Conservation (phyloP, 1,140 invertebrate species). For the Anoplolepis gracilipes region DNA sequence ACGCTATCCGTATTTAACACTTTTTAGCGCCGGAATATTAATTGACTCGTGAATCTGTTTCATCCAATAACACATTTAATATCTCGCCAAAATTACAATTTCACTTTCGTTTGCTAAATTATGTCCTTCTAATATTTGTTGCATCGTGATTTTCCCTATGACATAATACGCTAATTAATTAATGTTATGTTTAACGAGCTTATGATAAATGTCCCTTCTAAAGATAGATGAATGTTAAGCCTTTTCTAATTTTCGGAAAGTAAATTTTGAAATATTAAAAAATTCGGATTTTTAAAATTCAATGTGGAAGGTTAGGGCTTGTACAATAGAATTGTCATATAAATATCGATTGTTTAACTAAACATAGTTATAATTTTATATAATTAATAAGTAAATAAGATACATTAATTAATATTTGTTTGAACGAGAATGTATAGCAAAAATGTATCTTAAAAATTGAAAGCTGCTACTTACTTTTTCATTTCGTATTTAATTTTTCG, state of each 20-base stretch:
- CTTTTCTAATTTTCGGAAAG: not conserved
- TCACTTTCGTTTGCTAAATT: constrained; percentile 42
- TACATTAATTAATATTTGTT: too few species aligned
- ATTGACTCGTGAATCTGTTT: constrained; percentile 60
- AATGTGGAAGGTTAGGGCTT: not conserved
- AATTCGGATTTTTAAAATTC: not conserved
- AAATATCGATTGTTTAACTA: too few species aligned
- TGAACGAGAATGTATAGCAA: too few species aligned
- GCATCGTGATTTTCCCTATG: constrained; percentile 8
- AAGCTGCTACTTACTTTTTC: not conserved
- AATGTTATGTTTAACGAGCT: constrained; percentile 29
- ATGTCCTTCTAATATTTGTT: constrained; percentile 42
- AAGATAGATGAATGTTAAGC: not conserved
- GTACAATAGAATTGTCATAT: not conserved
- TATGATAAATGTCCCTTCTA: not conserved
- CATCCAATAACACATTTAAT: constrained; percentile 62
- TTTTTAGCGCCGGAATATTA: constrained; percentile 56
- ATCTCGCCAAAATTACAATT: constrained; percentile 54
- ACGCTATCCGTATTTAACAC: constrained; percentile 60
- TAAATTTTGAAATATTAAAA: not conserved
- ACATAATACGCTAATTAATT: constrained; percentile 40
- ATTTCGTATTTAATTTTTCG: not conserved
- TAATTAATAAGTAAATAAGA: not conserved
- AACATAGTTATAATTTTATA: too few species aligned
- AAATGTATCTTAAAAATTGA: not conserved